Evolutionary conservation across 2,888 invertebrate species (phyloP).

Genomic region (Nomada fabriciana): DNA sequence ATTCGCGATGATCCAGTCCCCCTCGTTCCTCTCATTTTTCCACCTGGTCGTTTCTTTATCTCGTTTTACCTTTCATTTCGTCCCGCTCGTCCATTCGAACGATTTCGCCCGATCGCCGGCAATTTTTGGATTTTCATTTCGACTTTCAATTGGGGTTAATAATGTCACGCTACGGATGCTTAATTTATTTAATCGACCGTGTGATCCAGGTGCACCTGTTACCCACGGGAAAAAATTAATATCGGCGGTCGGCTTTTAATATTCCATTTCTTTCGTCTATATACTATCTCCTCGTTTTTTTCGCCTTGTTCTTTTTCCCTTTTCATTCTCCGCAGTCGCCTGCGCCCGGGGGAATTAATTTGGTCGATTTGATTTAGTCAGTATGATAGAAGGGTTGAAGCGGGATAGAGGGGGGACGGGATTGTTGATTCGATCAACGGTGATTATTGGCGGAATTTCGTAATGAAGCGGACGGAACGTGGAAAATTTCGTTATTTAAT

Average conservation of each 20-base stretch:
- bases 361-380: slow-evolving; percentile 6
- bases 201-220: background rate
- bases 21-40: background rate
- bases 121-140: slow-evolving; percentile 14
- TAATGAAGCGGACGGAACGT: slow-evolving; percentile 62
- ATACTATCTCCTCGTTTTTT: background rate
- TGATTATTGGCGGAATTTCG: slow-evolving; percentile 66
- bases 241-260: slow-evolving; percentile 13
- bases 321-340: background rate
- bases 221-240: slow-evolving; percentile 21
- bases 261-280: background rate
- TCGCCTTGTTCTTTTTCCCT: background rate
- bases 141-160: background rate
- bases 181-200: slow-evolving; percentile 40
- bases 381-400: background rate
- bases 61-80: background rate
- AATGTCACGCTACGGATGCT: slow-evolving; percentile 11
- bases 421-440: slow-evolving; percentile 50
- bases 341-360: background rate
- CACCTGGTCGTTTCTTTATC: background rate
- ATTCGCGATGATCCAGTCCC: background rate
- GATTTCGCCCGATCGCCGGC: background rate
- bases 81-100: background rate
- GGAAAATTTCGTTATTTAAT: slow-evolving; percentile 68
- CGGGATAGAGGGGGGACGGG: too few species aligned